A percentile compares a stretch with the other conserved stretches of the same genome.
These are phyloP conservation scores for Drosophila anceps DNA, from an alignment of 2,888 invertebrate genomes.

Conservation along the genomic window DNA sequence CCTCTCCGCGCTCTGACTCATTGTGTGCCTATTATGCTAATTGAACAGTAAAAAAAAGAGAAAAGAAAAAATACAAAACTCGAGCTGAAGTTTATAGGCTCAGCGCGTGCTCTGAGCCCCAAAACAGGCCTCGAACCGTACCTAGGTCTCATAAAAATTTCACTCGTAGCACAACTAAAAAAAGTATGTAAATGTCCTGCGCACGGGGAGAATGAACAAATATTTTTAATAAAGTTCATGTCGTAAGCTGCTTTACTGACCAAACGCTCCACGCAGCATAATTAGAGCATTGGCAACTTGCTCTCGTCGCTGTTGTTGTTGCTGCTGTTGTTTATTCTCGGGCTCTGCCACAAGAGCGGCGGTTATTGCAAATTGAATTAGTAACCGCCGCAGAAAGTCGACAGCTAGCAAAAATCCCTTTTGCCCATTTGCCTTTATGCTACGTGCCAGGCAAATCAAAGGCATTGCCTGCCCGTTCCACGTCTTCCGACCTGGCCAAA, in stretches of 20 bases:
- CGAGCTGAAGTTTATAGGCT: constrained; percentile 70
- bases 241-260: constrained; percentile 75
- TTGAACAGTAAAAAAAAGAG: constrained; percentile 79
- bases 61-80: constrained; percentile 16
- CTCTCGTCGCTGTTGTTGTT: not conserved
- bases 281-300: constrained; percentile 64
- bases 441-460: constrained; percentile 79
- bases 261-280: constrained; percentile 65
- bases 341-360: constrained; percentile 36
- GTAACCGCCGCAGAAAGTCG: constrained; percentile 63
- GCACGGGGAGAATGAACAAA: constrained; percentile 59
- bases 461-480: constrained; percentile 24
- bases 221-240: constrained; percentile 80
- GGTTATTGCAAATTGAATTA: constrained; percentile 81
- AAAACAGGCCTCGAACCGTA: constrained; percentile 47
- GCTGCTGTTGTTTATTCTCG: constrained; percentile 7
- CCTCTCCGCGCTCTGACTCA: constrained; percentile 57
- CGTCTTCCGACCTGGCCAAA: constrained; percentile 20
- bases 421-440: constrained; percentile 62
- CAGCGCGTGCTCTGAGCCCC: constrained; percentile 69
- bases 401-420: constrained; percentile 71
- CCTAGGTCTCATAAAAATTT: constrained; percentile 69
- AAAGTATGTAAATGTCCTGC: constrained; percentile 70
- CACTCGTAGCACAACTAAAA: constrained; percentile 50
- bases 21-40: constrained; percentile 82